Percentiles rank a stretch among this genome's conserved stretches.
Evolutionary conservation across 2,113 vertebrate genomes (phyloP).

Genomic region (Ceyx melanurus): DNA sequence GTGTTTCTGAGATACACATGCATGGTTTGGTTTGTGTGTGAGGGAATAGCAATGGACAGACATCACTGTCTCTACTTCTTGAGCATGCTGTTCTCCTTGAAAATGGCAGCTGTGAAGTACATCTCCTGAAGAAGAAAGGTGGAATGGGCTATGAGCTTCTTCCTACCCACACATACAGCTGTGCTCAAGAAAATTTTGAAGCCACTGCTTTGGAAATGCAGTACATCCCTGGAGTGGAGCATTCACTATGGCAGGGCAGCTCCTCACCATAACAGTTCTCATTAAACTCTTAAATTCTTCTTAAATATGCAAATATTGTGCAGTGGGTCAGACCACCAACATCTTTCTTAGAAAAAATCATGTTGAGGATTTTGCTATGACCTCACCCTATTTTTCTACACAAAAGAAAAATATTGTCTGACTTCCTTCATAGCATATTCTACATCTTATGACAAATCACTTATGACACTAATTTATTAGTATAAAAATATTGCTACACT

Average conservation of each 20-base stretch:
- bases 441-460: slow-evolving; percentile 57
- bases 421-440: slow-evolving; percentile 48
- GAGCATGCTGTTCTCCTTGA: not conserved
- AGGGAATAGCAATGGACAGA: not conserved
- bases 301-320: not conserved
- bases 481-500: slow-evolving; percentile 52
- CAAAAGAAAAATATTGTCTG: slow-evolving; percentile 58
- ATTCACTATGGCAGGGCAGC: rapidly evolving
- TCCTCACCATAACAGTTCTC: not conserved
- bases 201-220: not conserved
- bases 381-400: slow-evolving; percentile 28
- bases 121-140: not conserved
- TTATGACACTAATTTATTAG: slow-evolving; percentile 66
- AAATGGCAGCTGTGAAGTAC: not conserved
- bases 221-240: not conserved
- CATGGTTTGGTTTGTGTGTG: not conserved
- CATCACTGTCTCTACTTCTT: too few relatives aligned
- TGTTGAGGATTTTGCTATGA: slow-evolving; percentile 27
- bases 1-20: not conserved
- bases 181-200: not conserved
- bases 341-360: not conserved
- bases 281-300: not conserved
- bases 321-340: not conserved
- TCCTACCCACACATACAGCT: not conserved
- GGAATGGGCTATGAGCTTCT: not conserved